Evolutionary conservation across 2,797 vertebrate genomes (phyloP).

Genomic region (Pipistrellus pygmaeus): DNA sequence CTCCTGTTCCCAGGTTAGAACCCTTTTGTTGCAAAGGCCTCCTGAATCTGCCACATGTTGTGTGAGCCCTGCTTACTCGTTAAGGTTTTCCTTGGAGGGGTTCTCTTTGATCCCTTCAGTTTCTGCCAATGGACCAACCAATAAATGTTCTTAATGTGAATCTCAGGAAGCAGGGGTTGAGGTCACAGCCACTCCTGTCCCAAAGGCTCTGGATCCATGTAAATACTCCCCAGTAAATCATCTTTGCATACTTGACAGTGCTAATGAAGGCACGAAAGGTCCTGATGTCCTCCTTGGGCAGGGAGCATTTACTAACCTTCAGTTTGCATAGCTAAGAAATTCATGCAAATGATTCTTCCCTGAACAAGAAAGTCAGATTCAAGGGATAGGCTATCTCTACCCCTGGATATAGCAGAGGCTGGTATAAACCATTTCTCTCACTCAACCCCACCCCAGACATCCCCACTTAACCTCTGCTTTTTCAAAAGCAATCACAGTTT

Average conservation of each 20-base stretch:
- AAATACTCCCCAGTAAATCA: neutral
- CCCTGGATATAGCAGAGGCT: neutral
- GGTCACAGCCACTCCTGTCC: neutral
- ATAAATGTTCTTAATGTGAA: neutral
- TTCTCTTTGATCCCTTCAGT: neutral
- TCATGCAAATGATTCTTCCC: neutral
- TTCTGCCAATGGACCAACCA: neutral
- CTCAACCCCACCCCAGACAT: neutral
- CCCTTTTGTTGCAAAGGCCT: neutral
- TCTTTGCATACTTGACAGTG: neutral
- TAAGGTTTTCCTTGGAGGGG: neutral
- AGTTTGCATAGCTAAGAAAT: neutral
- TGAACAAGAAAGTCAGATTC: conserved; percentile 31
- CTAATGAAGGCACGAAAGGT: neutral
- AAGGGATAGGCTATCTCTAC: neutral
- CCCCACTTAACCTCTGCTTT: neutral
- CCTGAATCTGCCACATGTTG: neutral
- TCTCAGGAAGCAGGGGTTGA: neutral
- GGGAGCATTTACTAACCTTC: neutral
- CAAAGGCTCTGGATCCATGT: neutral
- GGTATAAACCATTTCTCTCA: neutral
- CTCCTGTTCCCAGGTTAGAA: neutral
- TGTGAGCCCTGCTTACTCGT: neutral
- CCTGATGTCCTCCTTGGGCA: neutral
- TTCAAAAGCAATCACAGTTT: neutral